Evolutionary conservation across 1,140 invertebrate species (phyloP), one percentile per base, ranked within the genome.

Genomic region (Brachionus koreanus): DNA sequence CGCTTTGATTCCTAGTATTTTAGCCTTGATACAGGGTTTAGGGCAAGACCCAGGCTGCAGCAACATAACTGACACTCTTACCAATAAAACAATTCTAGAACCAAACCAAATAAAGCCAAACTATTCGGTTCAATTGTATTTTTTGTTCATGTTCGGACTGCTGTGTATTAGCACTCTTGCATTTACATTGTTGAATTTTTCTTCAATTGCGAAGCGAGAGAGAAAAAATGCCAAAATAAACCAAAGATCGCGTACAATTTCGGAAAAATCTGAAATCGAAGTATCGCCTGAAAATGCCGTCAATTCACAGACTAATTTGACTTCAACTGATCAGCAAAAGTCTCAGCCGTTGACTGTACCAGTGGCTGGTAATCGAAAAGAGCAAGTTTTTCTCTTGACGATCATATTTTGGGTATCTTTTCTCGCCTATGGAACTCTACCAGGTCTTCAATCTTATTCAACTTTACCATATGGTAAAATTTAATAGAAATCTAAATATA

Each of bases 361-460:
- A 42, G 43, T 63, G 82, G 16, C 52, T 77, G 7, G 37, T 85
- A 10, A 43, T 85, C 13, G 29, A 85, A 7, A 84, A 85, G 83
- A 79, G 63, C 0, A 86, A 87, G 83, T 85, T 65, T 37, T 61
- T 39, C 43, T 84, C 13, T 29, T 84, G 2, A 10, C 12, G 29
- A 77, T 74, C 16, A 46, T 84, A 12, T 72, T 89, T 2, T 93
- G 92, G 85, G 90, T 79, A 19, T 79, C 76, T 61, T 79, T 91
- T 69, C 88, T 94, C 61, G 90, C 90, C 67, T 94, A 95, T 85
- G 94, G 93, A 61, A 91, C 93, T 63, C 89, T 96, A 79, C 93
- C 93, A 3, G 93, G 93, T 75, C 91, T 96, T 67, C 93, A 96
- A 86, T 93, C 94, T 0, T 97, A 93, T 86, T 94, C 94, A 0